These are phyloP conservation scores for Mantis religiosa DNA, from an alignment of 2,888 invertebrate genomes.

Conservation along the genomic window DNA sequence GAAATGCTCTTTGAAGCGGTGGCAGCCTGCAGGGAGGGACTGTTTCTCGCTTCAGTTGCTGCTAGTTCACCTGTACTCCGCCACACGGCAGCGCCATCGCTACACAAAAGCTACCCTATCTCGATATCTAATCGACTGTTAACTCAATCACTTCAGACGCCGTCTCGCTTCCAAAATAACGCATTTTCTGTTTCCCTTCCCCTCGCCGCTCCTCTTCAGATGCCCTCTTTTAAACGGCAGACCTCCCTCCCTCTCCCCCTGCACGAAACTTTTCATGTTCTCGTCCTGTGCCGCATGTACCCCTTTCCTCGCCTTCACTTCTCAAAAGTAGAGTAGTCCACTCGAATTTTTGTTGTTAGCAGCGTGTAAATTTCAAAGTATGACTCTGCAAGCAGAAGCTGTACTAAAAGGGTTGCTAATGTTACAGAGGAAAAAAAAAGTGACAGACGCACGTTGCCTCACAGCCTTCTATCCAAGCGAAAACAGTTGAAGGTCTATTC, in stretches of 20 bases:
- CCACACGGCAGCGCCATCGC: not conserved
- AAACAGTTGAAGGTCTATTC: not conserved
- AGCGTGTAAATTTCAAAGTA: not conserved
- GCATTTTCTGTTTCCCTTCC: constrained; percentile 7
- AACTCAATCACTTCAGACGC: constrained; percentile 24
- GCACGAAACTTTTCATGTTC: constrained; percentile 4
- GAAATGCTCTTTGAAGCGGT: not conserved
- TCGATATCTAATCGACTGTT: constrained; percentile 21
- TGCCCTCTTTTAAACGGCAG: constrained; percentile 4
- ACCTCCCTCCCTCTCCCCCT: not conserved
- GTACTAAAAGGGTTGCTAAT: not conserved
- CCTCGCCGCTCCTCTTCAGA: not conserved
- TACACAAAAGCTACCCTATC: constrained; percentile 5
- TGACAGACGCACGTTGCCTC: not conserved
- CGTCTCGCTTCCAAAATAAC: constrained; percentile 16
- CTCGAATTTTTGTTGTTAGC: not conserved
- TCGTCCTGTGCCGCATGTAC: not conserved
- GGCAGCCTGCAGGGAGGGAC: not conserved
- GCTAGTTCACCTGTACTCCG: constrained; percentile 25
- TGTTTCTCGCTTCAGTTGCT: constrained; percentile 13
- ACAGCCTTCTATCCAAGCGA: not conserved
- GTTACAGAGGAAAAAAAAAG: not conserved
- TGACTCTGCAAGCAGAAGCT: not conserved
- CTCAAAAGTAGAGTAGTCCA: not conserved
- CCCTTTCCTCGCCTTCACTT: not conserved